Evolutionary conservation across 2,797 vertebrate species (phyloP).

Genomic region (Molossus molossus): DNA sequence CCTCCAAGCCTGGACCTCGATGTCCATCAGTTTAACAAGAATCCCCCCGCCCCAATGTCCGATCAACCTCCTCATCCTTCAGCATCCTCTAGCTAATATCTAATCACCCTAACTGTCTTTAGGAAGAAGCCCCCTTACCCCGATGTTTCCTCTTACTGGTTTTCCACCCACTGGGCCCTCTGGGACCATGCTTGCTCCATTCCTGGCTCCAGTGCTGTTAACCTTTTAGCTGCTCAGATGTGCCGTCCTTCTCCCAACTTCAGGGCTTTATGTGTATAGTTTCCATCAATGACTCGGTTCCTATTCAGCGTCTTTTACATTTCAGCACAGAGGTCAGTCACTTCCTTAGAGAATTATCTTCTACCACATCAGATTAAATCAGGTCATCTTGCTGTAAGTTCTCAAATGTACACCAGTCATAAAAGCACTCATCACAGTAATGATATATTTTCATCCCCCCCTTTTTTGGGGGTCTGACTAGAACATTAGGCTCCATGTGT

Average conservation of each 20-base stretch:
- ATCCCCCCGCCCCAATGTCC: not conserved
- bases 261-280: not conserved
- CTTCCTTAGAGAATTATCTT: conserved; percentile 15
- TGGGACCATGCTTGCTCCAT: not conserved
- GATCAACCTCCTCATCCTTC: not conserved
- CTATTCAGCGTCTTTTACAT: not conserved
- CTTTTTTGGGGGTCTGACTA: not conserved
- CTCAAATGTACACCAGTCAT: not conserved
- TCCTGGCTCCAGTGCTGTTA: not conserved
- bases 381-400: not conserved
- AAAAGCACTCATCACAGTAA: not conserved
- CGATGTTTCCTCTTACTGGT: not conserved
- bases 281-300: not conserved
- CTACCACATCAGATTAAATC: not conserved
- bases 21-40: not conserved
- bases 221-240: not conserved
- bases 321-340: conserved; percentile 6
- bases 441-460: not conserved
- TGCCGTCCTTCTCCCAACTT: not conserved
- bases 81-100: not conserved
- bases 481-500: not conserved
- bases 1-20: not conserved
- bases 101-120: not conserved
- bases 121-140: not conserved
- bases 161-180: not conserved